phyloP scores from a whole-genome alignment of 2,113 vertebrate species.

The Hippocampus mohnikei region DNA sequence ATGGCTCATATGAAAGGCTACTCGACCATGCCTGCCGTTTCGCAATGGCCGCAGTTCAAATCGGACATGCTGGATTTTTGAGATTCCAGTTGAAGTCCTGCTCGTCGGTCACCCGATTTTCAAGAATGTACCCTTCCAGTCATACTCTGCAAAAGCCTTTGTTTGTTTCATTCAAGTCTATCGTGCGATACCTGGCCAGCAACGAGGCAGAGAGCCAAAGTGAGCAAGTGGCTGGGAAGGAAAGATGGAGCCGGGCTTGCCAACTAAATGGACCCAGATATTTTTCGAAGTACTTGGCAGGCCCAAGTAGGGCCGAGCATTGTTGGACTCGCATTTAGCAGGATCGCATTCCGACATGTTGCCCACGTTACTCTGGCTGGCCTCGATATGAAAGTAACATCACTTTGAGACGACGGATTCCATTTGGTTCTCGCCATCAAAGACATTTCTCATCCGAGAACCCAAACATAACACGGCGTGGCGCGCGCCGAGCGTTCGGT shows the following conservation, averaged over 20 bases:
- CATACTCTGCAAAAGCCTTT: not conserved
- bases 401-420: not conserved
- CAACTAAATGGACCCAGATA: conserved; percentile 11
- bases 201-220: conserved; percentile 15
- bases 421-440: not conserved
- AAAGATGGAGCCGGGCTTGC: conserved; percentile 14
- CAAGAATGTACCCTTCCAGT: too few relatives aligned
- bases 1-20: too few relatives aligned
- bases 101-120: too few relatives aligned
- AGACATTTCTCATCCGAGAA: not conserved
- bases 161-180: conserved; percentile 1
- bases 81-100: too few relatives aligned
- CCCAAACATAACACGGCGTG: not conserved
- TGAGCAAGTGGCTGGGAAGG: conserved; percentile 14
- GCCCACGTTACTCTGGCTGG: not conserved
- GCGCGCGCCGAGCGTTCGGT: not conserved
- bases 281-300: conserved; percentile 11
- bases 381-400: not conserved
- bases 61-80: too few relatives aligned
- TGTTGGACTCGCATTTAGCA: conserved; percentile 6
- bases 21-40: too few relatives aligned
- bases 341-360: not conserved
- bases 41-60: too few relatives aligned
- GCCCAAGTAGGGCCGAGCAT: not conserved
- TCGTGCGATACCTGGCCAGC: conserved; percentile 17